Base-by-base conservation (phyloP, 2,797 vertebrate species). In the Typhlichthys subterraneus region DNA sequence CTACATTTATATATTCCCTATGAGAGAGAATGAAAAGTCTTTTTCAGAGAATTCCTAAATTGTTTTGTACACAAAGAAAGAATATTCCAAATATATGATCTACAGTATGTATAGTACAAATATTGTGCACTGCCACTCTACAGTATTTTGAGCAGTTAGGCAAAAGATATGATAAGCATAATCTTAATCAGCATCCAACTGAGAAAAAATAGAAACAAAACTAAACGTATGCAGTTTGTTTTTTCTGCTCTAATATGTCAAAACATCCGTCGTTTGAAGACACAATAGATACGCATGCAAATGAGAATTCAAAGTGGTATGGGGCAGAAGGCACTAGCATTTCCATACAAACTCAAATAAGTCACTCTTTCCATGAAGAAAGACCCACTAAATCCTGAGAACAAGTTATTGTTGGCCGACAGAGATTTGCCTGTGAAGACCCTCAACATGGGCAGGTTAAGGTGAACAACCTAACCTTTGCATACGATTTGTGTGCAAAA, bases 301-400 rank as follows among this genome's bases (percentile, higher is more conserved):
- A 93, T 81, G 59, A 46, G 57, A 72, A 93, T 89, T 91, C 86
- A 92, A 92, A 92, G 77, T 58, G 67, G 73, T 48, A 49, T 63
- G 54, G 72, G 73, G 63, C 64, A 72, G 84, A 90, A 92, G 86
- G 88, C 89, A 89, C 91, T 87, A 86, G 68, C 68, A 92, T 92
- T 91, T 92, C 63, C 90, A 91, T 91, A 80, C 56, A 72, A 82
- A 85, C 87, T 73, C 76, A 53, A 76, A 62, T 56, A 81, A 85
- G 85, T 79, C 29, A 71, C 72, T 76, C 69, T 71, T 15, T 1
- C 31, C 67, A 11, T 81, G 73, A 65, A 56, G 29, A 65, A 53
- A 76, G 59, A 76, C 70, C 57, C 1, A 2, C 61, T 60, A 12
- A 69, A 54, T 67, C 67, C 70, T 53, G 68, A 52, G 64, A 65